phyloP scores from a whole-genome alignment of 2,113 vertebrate species.

The Psephotus haematonotus region DNA sequence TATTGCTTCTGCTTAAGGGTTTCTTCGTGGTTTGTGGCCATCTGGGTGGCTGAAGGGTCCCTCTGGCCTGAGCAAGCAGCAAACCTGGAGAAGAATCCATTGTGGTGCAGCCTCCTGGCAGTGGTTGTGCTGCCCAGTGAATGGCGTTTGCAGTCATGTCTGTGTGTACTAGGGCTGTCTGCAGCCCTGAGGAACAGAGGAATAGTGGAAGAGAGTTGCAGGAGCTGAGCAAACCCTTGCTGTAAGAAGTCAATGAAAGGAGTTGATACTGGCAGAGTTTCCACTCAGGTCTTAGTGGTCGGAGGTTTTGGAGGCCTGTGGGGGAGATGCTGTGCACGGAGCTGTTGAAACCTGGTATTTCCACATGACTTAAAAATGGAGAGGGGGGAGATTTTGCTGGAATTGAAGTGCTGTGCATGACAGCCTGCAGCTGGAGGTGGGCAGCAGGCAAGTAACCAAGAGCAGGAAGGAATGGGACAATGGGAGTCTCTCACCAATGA shows the following conservation, averaged over 20 bases:
- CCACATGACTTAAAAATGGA: not conserved
- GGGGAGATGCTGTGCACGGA: not conserved
- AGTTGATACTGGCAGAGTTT: not conserved
- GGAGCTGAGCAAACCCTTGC: not conserved
- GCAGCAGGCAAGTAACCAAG: not conserved
- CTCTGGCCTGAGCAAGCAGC: not conserved
- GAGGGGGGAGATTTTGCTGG: not conserved
- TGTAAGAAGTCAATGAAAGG: not conserved
- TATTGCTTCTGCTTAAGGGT: not conserved
- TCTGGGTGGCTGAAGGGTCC: not conserved
- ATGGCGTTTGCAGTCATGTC: not conserved
- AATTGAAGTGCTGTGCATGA: not conserved
- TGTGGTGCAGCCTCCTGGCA: not conserved
- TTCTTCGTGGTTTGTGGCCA: not conserved
- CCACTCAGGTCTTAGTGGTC: not conserved
- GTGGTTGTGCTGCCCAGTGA: not conserved
- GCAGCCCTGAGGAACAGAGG: not conserved
- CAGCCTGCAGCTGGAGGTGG: not conserved
- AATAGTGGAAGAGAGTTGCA: not conserved
- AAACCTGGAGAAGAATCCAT: rapidly evolving
- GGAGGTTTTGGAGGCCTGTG: not conserved
- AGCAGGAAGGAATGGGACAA: not conserved
- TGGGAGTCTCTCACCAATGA: not conserved
- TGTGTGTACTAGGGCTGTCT: rapidly evolving
- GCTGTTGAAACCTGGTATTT: not conserved